These are phyloP conservation scores for Drosophila colorata DNA, from an alignment of 2,888 invertebrate species.

Conservation along the genomic window DNA sequence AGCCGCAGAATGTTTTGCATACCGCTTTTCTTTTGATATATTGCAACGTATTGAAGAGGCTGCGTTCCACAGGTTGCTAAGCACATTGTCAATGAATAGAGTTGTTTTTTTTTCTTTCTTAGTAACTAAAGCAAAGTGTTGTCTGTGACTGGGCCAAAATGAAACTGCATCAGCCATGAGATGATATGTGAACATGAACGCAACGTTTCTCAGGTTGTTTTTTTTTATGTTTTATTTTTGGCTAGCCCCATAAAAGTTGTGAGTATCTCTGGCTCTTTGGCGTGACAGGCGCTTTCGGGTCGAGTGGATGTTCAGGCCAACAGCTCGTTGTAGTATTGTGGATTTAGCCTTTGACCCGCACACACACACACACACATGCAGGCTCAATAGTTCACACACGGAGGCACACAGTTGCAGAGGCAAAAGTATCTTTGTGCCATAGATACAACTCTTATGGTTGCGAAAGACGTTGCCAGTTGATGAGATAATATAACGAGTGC, in stretches of 20 bases:
- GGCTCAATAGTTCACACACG: conserved; percentile 29
- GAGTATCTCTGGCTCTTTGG: conserved; percentile 29
- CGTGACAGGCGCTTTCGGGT: conserved; percentile 53
- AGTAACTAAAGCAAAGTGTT: conserved; percentile 12
- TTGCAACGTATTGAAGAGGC: conserved; percentile 78
- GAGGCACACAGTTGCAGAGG: conserved; percentile 29
- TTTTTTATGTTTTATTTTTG: conserved; percentile 59
- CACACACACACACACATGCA: conserved; percentile 35
- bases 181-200: conserved; percentile 3
- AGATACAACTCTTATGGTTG: conserved; percentile 57
- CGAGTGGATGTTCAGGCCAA: conserved; percentile 57
- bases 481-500: conserved; percentile 73
- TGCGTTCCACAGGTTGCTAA: conserved; percentile 83
- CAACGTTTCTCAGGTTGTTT: conserved; percentile 19
- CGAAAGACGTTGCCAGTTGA: conserved; percentile 69
- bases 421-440: conserved; percentile 26
- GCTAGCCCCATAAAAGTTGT: conserved; percentile 48
- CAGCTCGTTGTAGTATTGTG: conserved; percentile 65
- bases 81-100: conserved; percentile 32
- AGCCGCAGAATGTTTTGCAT: conserved; percentile 65
- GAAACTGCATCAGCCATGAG: conserved; percentile 32
- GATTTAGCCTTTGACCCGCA: conserved; percentile 71
- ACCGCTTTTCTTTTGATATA: conserved; percentile 83
- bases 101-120: conserved; percentile 1
- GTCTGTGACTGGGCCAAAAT: conserved; percentile 6